Conservation (phyloP, 2,797 vertebrate species). For the Hypotaenidia okinawae region DNA sequence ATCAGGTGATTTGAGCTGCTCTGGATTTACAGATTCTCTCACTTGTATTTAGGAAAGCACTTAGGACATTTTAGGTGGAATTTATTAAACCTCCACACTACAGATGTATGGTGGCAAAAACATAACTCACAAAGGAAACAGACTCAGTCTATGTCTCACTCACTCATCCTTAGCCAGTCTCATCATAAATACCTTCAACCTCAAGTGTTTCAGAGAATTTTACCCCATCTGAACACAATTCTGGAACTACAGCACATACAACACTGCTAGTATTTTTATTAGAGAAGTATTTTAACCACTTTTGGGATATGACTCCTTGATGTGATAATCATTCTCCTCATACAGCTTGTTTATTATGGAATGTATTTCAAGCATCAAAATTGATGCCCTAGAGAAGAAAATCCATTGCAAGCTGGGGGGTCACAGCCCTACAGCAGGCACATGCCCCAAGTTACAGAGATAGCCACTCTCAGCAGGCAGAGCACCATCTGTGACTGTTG, state of each 20-base stretch:
- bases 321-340: background rate
- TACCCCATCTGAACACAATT: background rate
- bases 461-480: background rate
- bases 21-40: background rate
- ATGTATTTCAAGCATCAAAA: background rate
- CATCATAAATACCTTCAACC: background rate
- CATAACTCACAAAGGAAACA: background rate
- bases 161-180: background rate
- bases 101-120: background rate
- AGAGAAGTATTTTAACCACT: background rate
- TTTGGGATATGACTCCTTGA: background rate
- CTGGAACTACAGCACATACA: background rate
- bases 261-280: background rate
- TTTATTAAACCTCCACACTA: background rate
- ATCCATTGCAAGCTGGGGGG: background rate
- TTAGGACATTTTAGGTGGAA: background rate
- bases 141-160: background rate
- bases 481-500: background rate
- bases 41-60: background rate
- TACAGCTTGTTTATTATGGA: background rate
- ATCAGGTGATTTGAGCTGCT: background rate
- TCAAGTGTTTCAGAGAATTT: background rate
- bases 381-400: background rate
- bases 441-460: background rate
- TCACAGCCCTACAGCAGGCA: background rate